phyloP scores from a whole-genome alignment of 2,113 vertebrate genomes.

The Sphyrna mokarran region DNA sequence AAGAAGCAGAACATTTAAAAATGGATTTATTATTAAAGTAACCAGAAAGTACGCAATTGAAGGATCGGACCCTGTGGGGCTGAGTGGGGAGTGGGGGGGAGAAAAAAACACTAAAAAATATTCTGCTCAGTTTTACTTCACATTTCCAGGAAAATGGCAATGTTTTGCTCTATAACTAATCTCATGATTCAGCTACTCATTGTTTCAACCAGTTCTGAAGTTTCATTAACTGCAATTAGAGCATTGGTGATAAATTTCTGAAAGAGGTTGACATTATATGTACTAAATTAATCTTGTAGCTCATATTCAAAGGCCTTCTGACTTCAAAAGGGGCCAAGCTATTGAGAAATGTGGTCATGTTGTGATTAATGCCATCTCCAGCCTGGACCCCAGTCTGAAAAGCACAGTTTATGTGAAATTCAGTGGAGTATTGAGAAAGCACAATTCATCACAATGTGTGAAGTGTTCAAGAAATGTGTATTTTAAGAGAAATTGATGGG shows the following conservation, averaged over 20 bases:
- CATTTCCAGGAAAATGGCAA: not conserved
- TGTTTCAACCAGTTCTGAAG: not conserved
- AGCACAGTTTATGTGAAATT: not conserved
- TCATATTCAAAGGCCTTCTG: not conserved
- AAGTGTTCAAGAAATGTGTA: not conserved
- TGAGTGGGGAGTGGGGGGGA: too few species aligned
- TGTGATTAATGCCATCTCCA: constrained; percentile 9
- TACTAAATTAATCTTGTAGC: not conserved
- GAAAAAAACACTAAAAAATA: not conserved
- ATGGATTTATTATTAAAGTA: not conserved
- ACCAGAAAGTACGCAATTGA: not conserved
- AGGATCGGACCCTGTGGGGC: not conserved
- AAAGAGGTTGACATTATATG: not conserved
- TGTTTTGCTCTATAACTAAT: not conserved
- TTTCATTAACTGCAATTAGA: not conserved
- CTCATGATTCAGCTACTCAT: not conserved
- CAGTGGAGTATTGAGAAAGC: not conserved
- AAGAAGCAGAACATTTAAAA: not conserved
- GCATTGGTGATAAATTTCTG: not conserved
- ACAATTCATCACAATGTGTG: not conserved
- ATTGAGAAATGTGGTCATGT: not conserved
- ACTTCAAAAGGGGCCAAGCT: not conserved
- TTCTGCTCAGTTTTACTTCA: not conserved
- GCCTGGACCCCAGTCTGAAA: too few species aligned
- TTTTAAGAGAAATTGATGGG: not conserved